Evolutionary conservation across 2,888 invertebrate genomes (phyloP), one percentile per base, ranked within the genome.

Genomic region (Melinopterus prodromus): DNA sequence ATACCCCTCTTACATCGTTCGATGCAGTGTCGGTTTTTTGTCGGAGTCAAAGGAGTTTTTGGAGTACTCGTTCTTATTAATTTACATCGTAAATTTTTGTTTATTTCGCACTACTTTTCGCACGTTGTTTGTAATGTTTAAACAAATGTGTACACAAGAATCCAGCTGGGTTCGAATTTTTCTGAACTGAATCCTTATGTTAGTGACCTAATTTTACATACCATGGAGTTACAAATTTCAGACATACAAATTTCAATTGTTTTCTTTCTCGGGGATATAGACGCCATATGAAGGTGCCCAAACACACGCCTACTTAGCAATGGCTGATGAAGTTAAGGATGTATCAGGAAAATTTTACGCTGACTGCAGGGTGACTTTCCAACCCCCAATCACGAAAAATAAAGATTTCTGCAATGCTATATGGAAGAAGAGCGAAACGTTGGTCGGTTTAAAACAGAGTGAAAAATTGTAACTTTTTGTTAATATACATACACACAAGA

Each of bases 391-490:
- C 0, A 94, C 92, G 0, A 91, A 92, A 83, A 94, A 96, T 86
- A 91, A 92, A 89, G 92, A 92, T 0, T 93, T 93, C 82, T 96
- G 95, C 1, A 94, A 93, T 84, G 95, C 95, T 86, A 89, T 97
- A 71, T 98, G 98, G 98, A 95, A 96, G 86, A 90, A 95, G 76
- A 95, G 97, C 14, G 94, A 95, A 84, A 92, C 92, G 82, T 89
- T 97, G 82, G 94, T 93, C 3, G 93, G 95, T 82, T 89, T 96
- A 80, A 92, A 92, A 80, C 91, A 93, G 2, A 90, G 89, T 78
- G 96, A 96, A 37, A 79, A 76, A 69, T 79, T 82, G 37, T 35
- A 74, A 74, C 16, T 36, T 74, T 36, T n/a, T 26, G 26, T 26
- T 26, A 26, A 26, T 26, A 26, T 26, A 26, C 26, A 26, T 3